A percentile compares a stretch with the other conserved stretches of the same genome.
These are phyloP conservation scores for Ips typographus DNA, from an alignment of 1,140 invertebrate species.

Conservation along the genomic window DNA sequence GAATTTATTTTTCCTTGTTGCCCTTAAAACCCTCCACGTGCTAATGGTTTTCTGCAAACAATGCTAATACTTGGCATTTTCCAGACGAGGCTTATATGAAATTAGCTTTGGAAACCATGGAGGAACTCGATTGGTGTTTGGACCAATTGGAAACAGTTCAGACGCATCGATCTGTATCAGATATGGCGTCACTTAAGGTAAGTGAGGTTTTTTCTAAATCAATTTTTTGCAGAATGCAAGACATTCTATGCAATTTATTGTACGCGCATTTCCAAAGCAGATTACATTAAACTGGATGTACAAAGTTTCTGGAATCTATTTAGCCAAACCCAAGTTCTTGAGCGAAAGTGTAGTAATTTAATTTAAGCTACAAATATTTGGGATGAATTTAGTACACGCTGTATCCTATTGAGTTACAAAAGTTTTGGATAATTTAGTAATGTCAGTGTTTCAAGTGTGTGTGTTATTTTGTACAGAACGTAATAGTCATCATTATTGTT, in stretches of 20 bases:
- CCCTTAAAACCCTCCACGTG: too few relatives aligned
- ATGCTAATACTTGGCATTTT: constrained; percentile 44
- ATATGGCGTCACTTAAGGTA: constrained; percentile 99
- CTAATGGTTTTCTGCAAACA: too few relatives aligned
- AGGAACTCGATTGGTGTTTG: constrained; percentile 99
- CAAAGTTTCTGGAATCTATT: constrained; percentile 4
- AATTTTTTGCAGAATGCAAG: constrained; percentile 1
- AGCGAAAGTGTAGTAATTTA: neutral
- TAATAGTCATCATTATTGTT: too few relatives aligned
- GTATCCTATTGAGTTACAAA: neutral
- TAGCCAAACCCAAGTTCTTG: neutral
- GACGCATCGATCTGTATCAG: constrained; percentile 97
- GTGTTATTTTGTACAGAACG: too few relatives aligned
- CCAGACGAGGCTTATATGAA: constrained; percentile 89
- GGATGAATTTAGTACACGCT: neutral
- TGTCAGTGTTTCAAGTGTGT: neutral
- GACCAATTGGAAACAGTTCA: constrained; percentile 99
- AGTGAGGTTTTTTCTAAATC: constrained; percentile 37
- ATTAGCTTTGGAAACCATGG: constrained; percentile 92
- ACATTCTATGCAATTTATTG: neutral
- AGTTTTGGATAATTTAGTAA: neutral
- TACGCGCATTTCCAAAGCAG: too few relatives aligned
- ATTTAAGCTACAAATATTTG: constrained; percentile 3
- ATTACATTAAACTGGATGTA: neutral
- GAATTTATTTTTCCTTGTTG: too few relatives aligned